phyloP scores from a whole-genome alignment of 1,140 invertebrate species.

The Holotrichia oblita region DNA sequence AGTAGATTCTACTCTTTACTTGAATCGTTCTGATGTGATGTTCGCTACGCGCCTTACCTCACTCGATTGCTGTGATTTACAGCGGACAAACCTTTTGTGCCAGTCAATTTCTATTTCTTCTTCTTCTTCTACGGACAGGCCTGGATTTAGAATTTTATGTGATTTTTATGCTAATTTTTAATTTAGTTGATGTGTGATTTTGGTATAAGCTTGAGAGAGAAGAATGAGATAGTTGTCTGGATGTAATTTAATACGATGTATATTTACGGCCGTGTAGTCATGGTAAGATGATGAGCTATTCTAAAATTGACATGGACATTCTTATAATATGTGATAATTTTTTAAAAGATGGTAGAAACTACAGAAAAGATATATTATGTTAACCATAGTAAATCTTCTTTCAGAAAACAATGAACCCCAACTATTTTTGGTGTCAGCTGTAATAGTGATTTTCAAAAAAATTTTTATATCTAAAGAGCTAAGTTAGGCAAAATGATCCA shows the following conservation, averaged over 20 bases:
- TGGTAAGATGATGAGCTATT: neutral
- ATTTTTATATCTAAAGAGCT: too few species aligned
- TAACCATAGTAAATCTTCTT: neutral
- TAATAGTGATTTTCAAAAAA: too few species aligned
- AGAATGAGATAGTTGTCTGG: constrained; percentile 40
- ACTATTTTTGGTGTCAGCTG: too few species aligned
- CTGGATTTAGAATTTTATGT: constrained; percentile 50
- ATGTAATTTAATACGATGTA: constrained; percentile 44
- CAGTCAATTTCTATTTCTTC: constrained; percentile 47
- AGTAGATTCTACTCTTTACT: constrained; percentile 22
- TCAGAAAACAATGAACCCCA: neutral
- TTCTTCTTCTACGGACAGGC: constrained; percentile 41
- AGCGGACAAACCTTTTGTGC: constrained; percentile 48
- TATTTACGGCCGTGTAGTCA: constrained; percentile 46
- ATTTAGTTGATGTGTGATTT: constrained; percentile 58
- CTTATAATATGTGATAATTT: constrained; percentile 2
- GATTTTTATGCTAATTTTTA: constrained; percentile 52
- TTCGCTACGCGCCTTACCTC: constrained; percentile 43
- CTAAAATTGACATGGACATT: neutral
- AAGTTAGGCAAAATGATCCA: too few species aligned
- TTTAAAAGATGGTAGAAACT: neutral
- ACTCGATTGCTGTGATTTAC: constrained; percentile 48
- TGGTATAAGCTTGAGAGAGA: constrained; percentile 45
- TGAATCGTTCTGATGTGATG: constrained; percentile 38
- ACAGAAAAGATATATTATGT: neutral